Evolutionary conservation across 1,140 invertebrate species (phyloP), one percentile per base, ranked within the genome.

Genomic region (Olivierus martensii): DNA sequence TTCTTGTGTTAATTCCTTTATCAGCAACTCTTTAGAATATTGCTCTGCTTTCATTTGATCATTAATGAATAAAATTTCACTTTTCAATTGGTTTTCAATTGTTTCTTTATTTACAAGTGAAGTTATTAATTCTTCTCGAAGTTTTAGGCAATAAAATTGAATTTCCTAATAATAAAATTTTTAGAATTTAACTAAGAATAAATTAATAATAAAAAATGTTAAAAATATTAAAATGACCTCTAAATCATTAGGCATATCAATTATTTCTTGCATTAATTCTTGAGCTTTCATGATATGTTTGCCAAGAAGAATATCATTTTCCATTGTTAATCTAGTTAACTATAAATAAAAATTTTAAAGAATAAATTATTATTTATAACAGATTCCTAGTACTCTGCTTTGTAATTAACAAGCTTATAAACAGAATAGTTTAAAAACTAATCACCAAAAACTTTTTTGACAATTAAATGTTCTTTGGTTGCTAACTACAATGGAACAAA

Each of bases 191-290:
- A 28, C 4, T 28, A 28, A 28, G 4, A 28, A 36, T 19, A 55
- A 46, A 46, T 46, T 22, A 52, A 34, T 35, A 49, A 36, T 9
- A 48, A 45, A 37, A 51, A n/a, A n/a, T n/a, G n/a, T 42, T 21
- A 58, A 47, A 42, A 36, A 41, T 39, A 46, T 14, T 19, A 44
- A n/a, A 28, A 43, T 62, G 66, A 82, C 82, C 67, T 84, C 84
- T 11, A 94, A 79, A 58, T 78, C 85, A 66, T 91, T 82, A 2
- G 94, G 94, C 55, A 98, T 73, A 68, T 97, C 83, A 43, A 97
- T 97, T 48, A 81, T 76, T 69, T 97, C 89, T 67, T 84, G 88
- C 67, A 93, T 87, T 54, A 97, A 75, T 59, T 88, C 80, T 47
- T 82, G 78, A 1, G 89, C 87, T 64, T 81, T 81, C 59, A 82